These are phyloP conservation scores for Sphaerophoria taeniata DNA, from an alignment of 2,888 invertebrate species.

Conservation along the genomic window DNA sequence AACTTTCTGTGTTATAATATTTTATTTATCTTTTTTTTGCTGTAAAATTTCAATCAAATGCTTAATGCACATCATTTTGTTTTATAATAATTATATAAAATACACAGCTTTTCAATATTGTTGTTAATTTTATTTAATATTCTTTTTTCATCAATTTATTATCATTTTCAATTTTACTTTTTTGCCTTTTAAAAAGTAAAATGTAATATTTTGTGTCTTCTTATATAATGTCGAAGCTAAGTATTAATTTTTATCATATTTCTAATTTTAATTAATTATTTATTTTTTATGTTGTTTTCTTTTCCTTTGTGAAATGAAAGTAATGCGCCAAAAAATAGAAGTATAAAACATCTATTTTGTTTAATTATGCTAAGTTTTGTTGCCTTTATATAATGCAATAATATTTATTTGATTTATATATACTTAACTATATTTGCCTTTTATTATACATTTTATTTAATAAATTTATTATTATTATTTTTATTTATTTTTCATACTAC, in stretches of 20 bases:
- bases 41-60: conserved; percentile 52
- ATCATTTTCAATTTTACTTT: conserved; percentile 5
- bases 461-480: conserved; percentile 10
- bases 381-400: conserved; percentile 33
- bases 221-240: conserved; percentile 15
- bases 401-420: conserved; percentile 51
- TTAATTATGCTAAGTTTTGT: conserved; percentile 62
- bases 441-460: conserved; percentile 48
- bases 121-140: conserved; percentile 17
- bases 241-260: conserved; percentile 3
- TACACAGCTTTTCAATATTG: conserved; percentile 47
- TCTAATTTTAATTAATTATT: neutral
- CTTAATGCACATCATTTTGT: conserved; percentile 36
- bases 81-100: conserved; percentile 60
- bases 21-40: conserved; percentile 6
- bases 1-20: neutral
- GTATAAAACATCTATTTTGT: conserved; percentile 39
- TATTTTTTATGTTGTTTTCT: conserved; percentile 6
- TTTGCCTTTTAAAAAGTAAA: conserved; percentile 4
- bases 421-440: conserved; percentile 62
- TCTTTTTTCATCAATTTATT: conserved; percentile 8
- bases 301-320: conserved; percentile 38
- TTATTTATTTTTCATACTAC: conserved; percentile 59
- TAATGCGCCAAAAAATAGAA: conserved; percentile 39
- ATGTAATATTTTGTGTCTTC: conserved; percentile 7